Conservation (phyloP, 2,888 invertebrate genomes). For the Drosophila emarginata region DNA sequence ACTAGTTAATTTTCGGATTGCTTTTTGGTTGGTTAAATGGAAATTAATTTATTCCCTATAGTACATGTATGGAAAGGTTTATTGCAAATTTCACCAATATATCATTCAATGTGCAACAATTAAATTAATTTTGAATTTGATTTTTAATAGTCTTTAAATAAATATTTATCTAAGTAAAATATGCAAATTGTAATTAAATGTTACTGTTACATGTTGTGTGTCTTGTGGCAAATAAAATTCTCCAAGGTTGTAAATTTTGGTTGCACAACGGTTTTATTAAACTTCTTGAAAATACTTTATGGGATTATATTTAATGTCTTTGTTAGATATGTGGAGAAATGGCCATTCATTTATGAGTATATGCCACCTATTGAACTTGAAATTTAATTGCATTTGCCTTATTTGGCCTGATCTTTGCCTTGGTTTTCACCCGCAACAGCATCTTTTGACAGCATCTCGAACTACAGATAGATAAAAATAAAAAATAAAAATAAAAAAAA, state of each 20-base stretch:
- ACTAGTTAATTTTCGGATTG: too few species aligned
- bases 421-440: conserved; percentile 41
- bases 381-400: conserved; percentile 32
- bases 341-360: not conserved
- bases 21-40: too few species aligned
- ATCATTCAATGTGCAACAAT: too few species aligned
- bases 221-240: too few species aligned
- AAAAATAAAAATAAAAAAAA: conserved; percentile 3
- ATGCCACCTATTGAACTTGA: conserved; percentile 5
- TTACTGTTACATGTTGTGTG: too few species aligned
- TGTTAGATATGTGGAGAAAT: not conserved
- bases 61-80: too few species aligned
- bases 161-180: too few species aligned
- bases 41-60: too few species aligned
- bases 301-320: not conserved
- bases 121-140: too few species aligned
- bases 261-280: not conserved
- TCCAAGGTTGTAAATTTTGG: not conserved
- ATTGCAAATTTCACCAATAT: too few species aligned
- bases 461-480: conserved; percentile 7
- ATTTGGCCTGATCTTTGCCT: conserved; percentile 35
- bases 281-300: not conserved
- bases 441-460: conserved; percentile 10
- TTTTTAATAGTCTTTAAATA: too few species aligned
- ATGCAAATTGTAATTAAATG: too few species aligned